These are phyloP conservation scores for Spheniscus mendiculus DNA, from an alignment of 2,113 vertebrate genomes.

Conservation along the genomic window DNA sequence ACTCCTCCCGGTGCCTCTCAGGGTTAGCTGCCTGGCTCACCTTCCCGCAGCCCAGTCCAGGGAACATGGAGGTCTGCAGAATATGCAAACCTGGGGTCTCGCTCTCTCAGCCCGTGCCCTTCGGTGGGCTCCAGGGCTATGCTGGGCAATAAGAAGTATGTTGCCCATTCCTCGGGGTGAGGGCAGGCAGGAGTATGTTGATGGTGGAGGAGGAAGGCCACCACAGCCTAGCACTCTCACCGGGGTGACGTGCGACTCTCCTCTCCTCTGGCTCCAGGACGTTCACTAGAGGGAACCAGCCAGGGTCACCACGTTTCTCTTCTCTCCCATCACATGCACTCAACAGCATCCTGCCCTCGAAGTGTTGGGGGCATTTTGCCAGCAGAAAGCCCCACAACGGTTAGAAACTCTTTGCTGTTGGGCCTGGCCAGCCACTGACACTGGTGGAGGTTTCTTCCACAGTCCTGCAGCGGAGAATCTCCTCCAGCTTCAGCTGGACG, in stretches of 20 bases:
- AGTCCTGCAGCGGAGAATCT: not conserved
- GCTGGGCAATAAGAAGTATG: not conserved
- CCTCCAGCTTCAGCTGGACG: not conserved
- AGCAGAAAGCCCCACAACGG: not conserved
- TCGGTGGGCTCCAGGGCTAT: not conserved
- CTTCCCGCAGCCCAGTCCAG: not conserved
- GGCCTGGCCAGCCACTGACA: not conserved
- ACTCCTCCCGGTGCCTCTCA: not conserved
- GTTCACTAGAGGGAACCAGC: not conserved
- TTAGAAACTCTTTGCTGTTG: not conserved
- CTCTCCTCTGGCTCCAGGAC: not conserved
- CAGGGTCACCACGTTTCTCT: not conserved
- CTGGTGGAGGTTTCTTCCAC: not conserved
- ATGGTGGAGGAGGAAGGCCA: not conserved
- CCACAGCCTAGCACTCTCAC: rapidly evolving
- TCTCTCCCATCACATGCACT: not conserved
- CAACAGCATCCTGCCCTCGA: not conserved
- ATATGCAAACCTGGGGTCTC: not conserved
- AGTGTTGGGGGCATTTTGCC: not conserved
- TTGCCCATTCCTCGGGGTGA: not conserved
- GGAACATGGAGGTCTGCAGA: not conserved
- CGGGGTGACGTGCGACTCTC: not conserved
- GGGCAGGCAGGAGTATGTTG: not conserved
- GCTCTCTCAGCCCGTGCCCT: not conserved
- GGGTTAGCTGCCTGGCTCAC: not conserved